Conservation (phyloP, 2,888 invertebrate species). For the Tortrix viridana region DNA sequence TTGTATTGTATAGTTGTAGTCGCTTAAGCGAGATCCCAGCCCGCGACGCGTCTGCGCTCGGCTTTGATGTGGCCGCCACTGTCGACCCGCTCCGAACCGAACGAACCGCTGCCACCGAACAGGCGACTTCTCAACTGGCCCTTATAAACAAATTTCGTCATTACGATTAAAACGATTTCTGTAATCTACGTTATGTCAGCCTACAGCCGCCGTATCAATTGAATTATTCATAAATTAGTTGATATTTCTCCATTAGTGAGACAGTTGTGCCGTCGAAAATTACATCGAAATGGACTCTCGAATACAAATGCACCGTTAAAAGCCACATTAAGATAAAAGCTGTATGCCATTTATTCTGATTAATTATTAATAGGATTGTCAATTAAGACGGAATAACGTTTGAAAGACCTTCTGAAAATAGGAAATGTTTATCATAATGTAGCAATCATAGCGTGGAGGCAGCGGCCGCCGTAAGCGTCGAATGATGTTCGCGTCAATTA, state of each 20-base stretch:
- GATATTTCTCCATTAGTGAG: slow-evolving; percentile 77
- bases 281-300: slow-evolving; percentile 73
- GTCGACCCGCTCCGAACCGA: slow-evolving; percentile 33
- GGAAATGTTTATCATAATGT: slow-evolving; percentile 80
- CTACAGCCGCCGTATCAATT: slow-evolving; percentile 53
- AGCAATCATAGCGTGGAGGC: slow-evolving; percentile 73
- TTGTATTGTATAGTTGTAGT: slow-evolving; percentile 81
- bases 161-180: slow-evolving; percentile 55
- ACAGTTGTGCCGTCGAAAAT: slow-evolving; percentile 68
- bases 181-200: slow-evolving; percentile 53
- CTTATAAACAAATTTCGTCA: slow-evolving; percentile 61
- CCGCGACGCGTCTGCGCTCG: slow-evolving; percentile 30
- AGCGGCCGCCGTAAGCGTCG: slow-evolving; percentile 75
- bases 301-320: slow-evolving; percentile 77
- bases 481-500: slow-evolving; percentile 84
- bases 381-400: slow-evolving; percentile 74
- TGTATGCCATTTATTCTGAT: slow-evolving; percentile 75
- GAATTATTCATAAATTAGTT: slow-evolving; percentile 71
- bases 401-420: slow-evolving; percentile 72
- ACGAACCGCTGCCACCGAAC: not conserved
- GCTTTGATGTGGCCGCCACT: slow-evolving; percentile 52
- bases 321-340: slow-evolving; percentile 81
- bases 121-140: slow-evolving; percentile 45
- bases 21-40: slow-evolving; percentile 58
- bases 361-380: slow-evolving; percentile 80